Evolutionary conservation across 2,113 vertebrate species (phyloP), one percentile per base, ranked within the genome.

Genomic region (Columba janthina): DNA sequence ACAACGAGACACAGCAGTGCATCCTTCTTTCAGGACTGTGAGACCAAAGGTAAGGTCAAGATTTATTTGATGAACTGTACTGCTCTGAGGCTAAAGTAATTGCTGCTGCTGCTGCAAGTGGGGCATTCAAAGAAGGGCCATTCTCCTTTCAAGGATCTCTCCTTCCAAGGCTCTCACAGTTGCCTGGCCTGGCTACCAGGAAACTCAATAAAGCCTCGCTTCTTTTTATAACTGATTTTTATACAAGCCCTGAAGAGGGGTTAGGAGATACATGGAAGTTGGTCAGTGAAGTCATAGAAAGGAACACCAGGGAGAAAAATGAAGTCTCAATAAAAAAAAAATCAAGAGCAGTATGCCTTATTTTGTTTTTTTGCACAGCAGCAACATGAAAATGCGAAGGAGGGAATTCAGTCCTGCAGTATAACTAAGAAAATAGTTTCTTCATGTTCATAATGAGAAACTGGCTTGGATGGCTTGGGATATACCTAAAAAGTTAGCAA

Each of bases 1-100:
- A 97, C 98, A 31, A 99, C 99, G 50, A 99, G 98, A 89, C 97
- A 98, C 29, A 97, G 69, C 0, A 96, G 98, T 51, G 98, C 99
- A 14, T 96, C 98, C 48, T 97, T 98, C 38, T 99, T 99, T 80
- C 99, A 99, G 97, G 98, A 99, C 96, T 99, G 99, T 72, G 99
- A 99, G 96, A 99, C 99, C 61, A 99, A 98, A 99, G 99, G 99
- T 99, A 94, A 97, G 96, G 56, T 66, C 32, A 12, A 34, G 53
- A 20, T 57, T 14, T 42, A 10, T 38, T 12, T 25, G 32, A 18
- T 42, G 19, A 60, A 10, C 15, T 51, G 50, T 11, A 0, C 10
- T 76, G 13, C 32, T 80, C 14, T 0, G 1, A 46, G 77, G 85
- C 28, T 62, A 22, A 88, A 89, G 38, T 26, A 58, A n/a, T 46